phyloP scores from a whole-genome alignment of 2,113 vertebrate species.

The Chelonoidis abingdonii region DNA sequence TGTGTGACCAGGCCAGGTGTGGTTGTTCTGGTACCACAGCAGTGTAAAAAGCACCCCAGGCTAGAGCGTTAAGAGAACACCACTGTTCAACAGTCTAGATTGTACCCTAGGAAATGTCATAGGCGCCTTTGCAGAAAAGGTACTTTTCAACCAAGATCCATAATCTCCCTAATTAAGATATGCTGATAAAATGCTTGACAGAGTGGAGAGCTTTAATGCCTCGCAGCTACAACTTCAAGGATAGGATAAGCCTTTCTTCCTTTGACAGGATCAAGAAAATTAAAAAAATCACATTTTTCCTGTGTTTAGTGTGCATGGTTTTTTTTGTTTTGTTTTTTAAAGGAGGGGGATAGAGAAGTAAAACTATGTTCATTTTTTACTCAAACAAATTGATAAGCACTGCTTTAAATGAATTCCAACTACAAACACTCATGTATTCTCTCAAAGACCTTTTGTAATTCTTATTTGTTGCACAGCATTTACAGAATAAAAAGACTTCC shows the following conservation, averaged over 20 bases:
- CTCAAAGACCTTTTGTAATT: slow-evolving; percentile 27
- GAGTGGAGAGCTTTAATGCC: background rate
- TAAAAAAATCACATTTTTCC: background rate
- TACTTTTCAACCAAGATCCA: background rate
- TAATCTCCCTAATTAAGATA: background rate
- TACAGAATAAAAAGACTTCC: slow-evolving; percentile 57
- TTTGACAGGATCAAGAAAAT: background rate
- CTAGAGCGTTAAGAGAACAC: no score
- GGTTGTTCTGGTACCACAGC: no score
- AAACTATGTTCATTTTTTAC: slow-evolving; percentile 4
- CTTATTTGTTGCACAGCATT: slow-evolving; percentile 29
- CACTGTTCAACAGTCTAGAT: no score
- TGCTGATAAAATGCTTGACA: background rate
- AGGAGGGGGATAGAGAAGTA: background rate
- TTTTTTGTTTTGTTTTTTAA: background rate
- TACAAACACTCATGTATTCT: background rate
- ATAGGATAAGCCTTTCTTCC: background rate
- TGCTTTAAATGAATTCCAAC: background rate
- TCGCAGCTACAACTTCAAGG: background rate
- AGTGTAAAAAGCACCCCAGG: no score
- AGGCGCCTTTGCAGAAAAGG: background rate
- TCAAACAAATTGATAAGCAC: background rate
- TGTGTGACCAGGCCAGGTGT: no score
- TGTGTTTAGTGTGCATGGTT: background rate
- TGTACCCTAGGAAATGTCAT: no score